Percentiles rank a stretch among this genome's conserved stretches.
Evolutionary conservation across 2,797 vertebrate species (phyloP).

Genomic region (Epinephelus coioides): DNA sequence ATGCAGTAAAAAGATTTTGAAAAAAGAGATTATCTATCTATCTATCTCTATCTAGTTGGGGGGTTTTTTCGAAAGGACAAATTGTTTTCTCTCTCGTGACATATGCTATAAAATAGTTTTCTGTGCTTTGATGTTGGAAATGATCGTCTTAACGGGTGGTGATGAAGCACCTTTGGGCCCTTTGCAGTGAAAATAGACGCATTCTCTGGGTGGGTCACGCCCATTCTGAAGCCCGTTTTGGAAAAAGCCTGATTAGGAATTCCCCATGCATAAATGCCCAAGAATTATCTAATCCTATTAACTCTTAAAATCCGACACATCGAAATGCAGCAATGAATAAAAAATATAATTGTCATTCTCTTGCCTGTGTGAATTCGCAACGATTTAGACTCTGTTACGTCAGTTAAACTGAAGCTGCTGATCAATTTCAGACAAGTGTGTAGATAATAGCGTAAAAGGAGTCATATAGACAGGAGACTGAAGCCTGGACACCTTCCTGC

Average conservation of each 20-base stretch:
- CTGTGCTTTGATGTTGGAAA: background rate
- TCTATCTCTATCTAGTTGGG: no score
- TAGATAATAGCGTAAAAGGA: background rate
- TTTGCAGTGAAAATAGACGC: constrained; percentile 57
- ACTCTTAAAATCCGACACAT: constrained; percentile 57
- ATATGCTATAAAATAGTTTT: background rate
- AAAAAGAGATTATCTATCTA: no score
- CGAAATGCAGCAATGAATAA: constrained; percentile 30
- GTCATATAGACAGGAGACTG: background rate
- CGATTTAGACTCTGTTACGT: background rate
- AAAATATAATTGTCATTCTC: background rate
- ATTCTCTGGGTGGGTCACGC: constrained; percentile 71
- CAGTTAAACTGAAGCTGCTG: constrained; percentile 5
- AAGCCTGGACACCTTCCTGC: constrained; percentile 24
- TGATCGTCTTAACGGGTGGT: constrained; percentile 6
- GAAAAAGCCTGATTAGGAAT: constrained; percentile 67
- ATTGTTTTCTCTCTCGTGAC: background rate
- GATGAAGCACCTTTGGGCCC: constrained; percentile 55
- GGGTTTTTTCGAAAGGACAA: background rate
- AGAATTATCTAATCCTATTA: constrained; percentile 66
- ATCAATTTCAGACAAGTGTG: background rate
- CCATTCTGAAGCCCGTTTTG: constrained; percentile 57
- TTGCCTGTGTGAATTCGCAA: background rate
- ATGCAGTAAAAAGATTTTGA: background rate
- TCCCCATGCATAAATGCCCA: constrained; percentile 60